Conservation (phyloP, 2,113 vertebrate species). For the Pycnonotus jocosus region DNA sequence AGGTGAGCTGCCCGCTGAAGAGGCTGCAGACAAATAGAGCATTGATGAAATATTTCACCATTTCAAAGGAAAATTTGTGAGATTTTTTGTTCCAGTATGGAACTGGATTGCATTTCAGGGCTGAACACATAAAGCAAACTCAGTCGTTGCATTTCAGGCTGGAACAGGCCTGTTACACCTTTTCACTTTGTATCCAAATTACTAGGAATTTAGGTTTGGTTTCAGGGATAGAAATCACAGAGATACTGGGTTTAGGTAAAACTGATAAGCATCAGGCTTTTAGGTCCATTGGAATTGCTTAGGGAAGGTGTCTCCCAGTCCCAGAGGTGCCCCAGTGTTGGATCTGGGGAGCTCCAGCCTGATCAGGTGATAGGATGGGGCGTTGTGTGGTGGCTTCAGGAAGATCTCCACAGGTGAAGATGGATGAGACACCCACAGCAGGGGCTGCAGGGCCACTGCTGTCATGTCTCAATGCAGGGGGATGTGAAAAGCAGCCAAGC, state of each 20-base stretch:
- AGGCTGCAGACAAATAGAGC: not conserved
- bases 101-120: not conserved
- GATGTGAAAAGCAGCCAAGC: not conserved
- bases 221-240: not conserved
- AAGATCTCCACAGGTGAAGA: not conserved
- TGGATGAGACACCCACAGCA: not conserved
- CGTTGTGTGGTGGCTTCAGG: not conserved
- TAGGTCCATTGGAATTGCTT: not conserved
- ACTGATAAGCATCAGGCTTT: not conserved
- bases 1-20: not conserved
- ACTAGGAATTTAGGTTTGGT: not conserved
- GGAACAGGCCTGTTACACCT: not conserved
- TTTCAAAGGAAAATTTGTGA: not conserved
- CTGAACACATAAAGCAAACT: not conserved
- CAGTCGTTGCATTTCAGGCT: not conserved
- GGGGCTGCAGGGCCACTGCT: accelerated
- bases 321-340: accelerated
- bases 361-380: not conserved
- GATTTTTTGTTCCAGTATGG: not conserved
- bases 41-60: not conserved
- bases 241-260: not conserved
- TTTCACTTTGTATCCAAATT: not conserved
- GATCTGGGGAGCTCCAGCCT: not conserved
- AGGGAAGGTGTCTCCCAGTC: not conserved
- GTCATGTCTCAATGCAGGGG: accelerated